Evolutionary conservation across 2,888 invertebrate species (phyloP), one percentile per base, ranked within the genome.

Genomic region (Leptinotarsa peninsularis): DNA sequence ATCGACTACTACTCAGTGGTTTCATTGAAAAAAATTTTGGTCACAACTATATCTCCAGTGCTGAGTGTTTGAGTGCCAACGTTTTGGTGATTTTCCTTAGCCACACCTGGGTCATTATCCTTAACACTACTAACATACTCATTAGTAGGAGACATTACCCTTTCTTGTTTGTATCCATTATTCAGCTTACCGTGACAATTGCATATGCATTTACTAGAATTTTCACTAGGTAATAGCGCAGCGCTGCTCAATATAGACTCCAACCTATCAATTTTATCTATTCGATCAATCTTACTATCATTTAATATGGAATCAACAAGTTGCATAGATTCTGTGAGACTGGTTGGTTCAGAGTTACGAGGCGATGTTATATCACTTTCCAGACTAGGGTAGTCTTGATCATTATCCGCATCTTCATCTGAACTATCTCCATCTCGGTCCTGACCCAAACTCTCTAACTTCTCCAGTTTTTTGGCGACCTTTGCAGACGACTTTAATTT

Each of bases 11-110:
- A 85, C 68, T 86, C 85, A 18, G 81, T 81, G 58, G 81, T 72
- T 79, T 88, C 88, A 78, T 86, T 86, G 81, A 89, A 89, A 82
- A 83, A 93, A 84, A 96, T 95, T 88, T 95, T 94, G 66, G 96
- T 96, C 84, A 97, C 96, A 72, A 96, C 96, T 85, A 97, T 95
- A 87, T 97, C 97, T 69, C 97, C 97, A 21, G 97, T 97, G 86
- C 96, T 96, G 67, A 96, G 90, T 2, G 97, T 97, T 89, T 97
- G 97, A 75, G 94, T 93, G 50, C 93, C 93, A 76, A 92, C 91
- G 82, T 92, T 92, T 17, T 79, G 86, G 87, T 87, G 89, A 89
- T 86, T 89, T 75, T 83, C 86, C 87, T 89, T 90, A 85, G 88
- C 89, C 85, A 78, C 72, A 54, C 89, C 89, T 78, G 87, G 87